phyloP scores from a whole-genome alignment of 1,140 invertebrate genomes.

The Drosophila athabasca region DNA sequence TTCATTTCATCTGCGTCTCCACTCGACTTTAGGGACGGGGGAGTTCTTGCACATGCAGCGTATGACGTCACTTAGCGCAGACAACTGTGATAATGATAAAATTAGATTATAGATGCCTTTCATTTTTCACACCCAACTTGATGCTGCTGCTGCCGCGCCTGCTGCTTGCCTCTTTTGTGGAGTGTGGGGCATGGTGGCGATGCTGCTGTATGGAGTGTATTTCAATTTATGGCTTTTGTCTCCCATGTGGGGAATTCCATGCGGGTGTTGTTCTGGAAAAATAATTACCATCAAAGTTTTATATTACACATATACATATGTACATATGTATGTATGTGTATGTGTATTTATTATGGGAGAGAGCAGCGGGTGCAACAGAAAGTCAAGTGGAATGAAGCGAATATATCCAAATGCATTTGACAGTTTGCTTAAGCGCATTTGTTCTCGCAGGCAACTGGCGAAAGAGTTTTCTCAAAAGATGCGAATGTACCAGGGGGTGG shows the following conservation, averaged over 20 bases:
- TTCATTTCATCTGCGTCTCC: slow-evolving; percentile 35
- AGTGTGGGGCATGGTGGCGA: background rate
- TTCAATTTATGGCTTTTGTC: slow-evolving; percentile 69
- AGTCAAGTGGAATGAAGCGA: slow-evolving; percentile 72
- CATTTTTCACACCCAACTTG: slow-evolving; percentile 74
- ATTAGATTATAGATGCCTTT: slow-evolving; percentile 81
- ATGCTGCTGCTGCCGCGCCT: too few species aligned
- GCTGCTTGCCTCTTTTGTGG: background rate
- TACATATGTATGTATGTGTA: too few species aligned
- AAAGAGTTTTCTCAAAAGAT: slow-evolving; percentile 58
- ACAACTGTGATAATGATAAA: slow-evolving; percentile 81
- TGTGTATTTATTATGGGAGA: slow-evolving; percentile 35
- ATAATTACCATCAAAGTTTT: slow-evolving; percentile 79
- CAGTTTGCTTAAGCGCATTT: slow-evolving; percentile 76
- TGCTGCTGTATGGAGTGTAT: background rate
- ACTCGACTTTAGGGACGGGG: slow-evolving; percentile 6
- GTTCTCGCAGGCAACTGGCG: slow-evolving; percentile 44
- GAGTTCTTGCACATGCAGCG: slow-evolving; percentile 49
- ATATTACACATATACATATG: slow-evolving; percentile 50
- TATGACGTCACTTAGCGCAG: slow-evolving; percentile 79
- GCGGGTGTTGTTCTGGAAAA: slow-evolving; percentile 71
- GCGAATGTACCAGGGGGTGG: background rate
- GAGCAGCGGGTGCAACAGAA: slow-evolving; percentile 22
- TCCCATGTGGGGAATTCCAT: slow-evolving; percentile 70
- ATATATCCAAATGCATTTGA: slow-evolving; percentile 72